Evolutionary conservation across 2,888 invertebrate species (phyloP).

Genomic region (Resseliella maxima): DNA sequence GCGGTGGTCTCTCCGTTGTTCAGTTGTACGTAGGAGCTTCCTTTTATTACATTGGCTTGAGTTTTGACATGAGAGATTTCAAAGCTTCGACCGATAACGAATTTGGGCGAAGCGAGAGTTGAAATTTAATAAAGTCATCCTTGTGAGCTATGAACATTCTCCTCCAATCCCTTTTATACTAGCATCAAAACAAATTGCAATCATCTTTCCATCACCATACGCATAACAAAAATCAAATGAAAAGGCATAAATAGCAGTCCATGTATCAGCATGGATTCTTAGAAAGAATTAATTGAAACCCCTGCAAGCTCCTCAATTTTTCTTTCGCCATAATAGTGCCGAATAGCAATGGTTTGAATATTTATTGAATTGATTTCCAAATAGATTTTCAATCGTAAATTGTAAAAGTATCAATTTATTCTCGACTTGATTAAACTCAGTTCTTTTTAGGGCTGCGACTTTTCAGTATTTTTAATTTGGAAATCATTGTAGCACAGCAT

Average conservation of each 20-base stretch:
- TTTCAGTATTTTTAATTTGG: too few species aligned
- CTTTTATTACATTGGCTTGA: too few species aligned
- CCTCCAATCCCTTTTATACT: conserved; percentile 37
- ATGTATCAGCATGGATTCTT: neutral
- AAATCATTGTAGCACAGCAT: too few species aligned
- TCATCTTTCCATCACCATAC: neutral
- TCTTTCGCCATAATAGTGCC: neutral
- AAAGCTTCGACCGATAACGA: neutral
- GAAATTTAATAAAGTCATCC: conserved; percentile 54
- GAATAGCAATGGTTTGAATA: neutral
- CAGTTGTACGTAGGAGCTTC: too few species aligned
- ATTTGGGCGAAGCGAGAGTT: conserved; percentile 6
- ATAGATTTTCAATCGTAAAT: too few species aligned
- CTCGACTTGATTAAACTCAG: neutral
- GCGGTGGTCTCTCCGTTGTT: neutral
- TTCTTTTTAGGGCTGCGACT: too few species aligned
- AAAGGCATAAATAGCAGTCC: neutral
- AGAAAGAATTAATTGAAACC: neutral
- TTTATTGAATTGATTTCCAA: neutral
- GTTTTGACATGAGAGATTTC: neutral
- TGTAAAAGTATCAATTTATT: neutral
- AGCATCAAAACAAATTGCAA: conserved; percentile 36
- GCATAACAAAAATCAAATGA: neutral
- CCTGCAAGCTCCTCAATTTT: neutral
- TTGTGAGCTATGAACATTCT: conserved; percentile 3